These are phyloP conservation scores for Gavia stellata DNA, from an alignment of 2,113 vertebrate species.

Conservation along the genomic window DNA sequence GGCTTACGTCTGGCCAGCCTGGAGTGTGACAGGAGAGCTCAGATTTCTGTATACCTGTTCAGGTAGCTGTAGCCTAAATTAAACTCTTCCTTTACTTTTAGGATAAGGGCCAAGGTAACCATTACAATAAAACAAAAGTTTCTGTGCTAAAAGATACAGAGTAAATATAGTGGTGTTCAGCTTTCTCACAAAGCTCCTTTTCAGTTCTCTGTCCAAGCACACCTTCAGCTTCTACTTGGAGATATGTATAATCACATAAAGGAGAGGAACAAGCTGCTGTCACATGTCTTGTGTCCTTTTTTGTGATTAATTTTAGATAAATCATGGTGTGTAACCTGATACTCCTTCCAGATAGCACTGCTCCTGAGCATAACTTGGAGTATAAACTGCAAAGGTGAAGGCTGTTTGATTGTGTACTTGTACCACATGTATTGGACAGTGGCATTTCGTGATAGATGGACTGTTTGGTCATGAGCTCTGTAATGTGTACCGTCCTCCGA, in stretches of 20 bases:
- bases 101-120: background rate
- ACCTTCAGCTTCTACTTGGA: background rate
- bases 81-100: background rate
- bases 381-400: background rate
- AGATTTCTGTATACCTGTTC: background rate
- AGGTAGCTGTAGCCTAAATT: background rate
- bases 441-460: slow-evolving; percentile 2
- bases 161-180: background rate
- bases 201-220: background rate
- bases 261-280: background rate
- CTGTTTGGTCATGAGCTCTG: background rate
- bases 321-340: background rate
- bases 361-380: background rate
- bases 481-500: background rate
- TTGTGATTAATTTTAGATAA: background rate
- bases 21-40: background rate
- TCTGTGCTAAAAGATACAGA: background rate
- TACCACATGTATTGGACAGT: background rate
- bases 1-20: background rate
- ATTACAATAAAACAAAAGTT: background rate
- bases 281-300: background rate
- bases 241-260: background rate
- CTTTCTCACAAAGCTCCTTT: background rate
- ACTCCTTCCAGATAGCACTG: background rate
- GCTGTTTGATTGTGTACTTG: background rate